These are phyloP conservation scores for Hesperia comma DNA, from an alignment of 2,888 invertebrate genomes.

Conservation along the genomic window DNA sequence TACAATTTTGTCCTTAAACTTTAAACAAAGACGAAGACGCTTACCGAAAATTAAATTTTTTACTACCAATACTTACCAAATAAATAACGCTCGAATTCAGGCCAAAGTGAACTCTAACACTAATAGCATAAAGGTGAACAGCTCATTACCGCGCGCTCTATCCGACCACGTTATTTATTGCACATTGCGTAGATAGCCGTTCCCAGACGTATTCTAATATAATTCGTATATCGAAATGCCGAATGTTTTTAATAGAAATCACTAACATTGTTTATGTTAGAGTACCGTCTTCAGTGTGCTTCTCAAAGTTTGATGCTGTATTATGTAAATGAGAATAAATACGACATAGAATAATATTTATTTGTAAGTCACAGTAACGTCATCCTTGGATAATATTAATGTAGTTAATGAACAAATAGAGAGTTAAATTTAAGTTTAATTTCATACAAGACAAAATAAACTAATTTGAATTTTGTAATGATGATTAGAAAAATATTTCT, in stretches of 20 bases:
- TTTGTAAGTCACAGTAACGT: no score
- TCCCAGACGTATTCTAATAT: slow-evolving; percentile 75
- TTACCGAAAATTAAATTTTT: slow-evolving; percentile 63
- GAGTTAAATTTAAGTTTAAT: no score
- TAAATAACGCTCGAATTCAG: slow-evolving; percentile 38
- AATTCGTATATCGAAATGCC: slow-evolving; percentile 77
- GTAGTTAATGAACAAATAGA: no score
- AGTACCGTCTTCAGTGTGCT: slow-evolving; percentile 61
- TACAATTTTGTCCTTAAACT: slow-evolving; percentile 64
- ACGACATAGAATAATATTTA: no score
- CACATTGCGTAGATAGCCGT: slow-evolving; percentile 71
- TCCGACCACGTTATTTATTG: slow-evolving; percentile 71
- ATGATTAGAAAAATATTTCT: no score
- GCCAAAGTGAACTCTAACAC: slow-evolving; percentile 50
- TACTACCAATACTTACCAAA: slow-evolving; percentile 59
- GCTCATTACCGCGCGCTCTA: slow-evolving; percentile 49
- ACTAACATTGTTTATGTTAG: slow-evolving; percentile 79
- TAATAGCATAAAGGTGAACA: slow-evolving; percentile 45
- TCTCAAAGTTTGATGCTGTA: slow-evolving; percentile 63
- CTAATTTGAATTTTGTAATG: no score
- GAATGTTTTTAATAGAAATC: slow-evolving; percentile 79
- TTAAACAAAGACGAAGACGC: slow-evolving; percentile 58
- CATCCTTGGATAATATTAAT: no score
- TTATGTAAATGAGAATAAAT: no score
- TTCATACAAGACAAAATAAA: no score